Evolutionary conservation across 2,113 vertebrate genomes (phyloP), one percentile per base, ranked within the genome.

Genomic region (Neotragus pygmaeus): DNA sequence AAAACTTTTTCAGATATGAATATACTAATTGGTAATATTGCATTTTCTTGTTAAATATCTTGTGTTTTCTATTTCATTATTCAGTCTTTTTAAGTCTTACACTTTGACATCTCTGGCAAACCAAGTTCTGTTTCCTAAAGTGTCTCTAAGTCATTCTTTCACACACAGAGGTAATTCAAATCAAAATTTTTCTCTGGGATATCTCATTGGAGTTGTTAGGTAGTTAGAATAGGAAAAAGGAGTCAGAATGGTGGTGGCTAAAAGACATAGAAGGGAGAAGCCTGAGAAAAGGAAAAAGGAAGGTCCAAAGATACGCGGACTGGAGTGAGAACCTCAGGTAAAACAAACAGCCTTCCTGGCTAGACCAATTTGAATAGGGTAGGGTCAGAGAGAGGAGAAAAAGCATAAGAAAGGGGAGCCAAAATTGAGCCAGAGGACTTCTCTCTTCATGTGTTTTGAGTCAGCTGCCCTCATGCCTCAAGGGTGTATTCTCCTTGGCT

Each of bases 261-360:
- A 70, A 70, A 70, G 9, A 70, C 64, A 36, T 8, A 36, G 64
- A 36, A 23, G n/a, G n/a, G n/a, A 36, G n/a, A 70, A 70, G n/a
- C 4, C 64, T 70, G 10, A 21, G 19, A 70, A 70, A 70, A 36
- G 11, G 64, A 36, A 70, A 70, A 70, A 36, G 19, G 19, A 70
- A 36, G 10, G n/a, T 70, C n/a, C 5, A 2, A 23, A 19, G 19
- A 70, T 21, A 36, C 0, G 0, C 0, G 1, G 64, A 70, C 17
- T 0, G 0, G n/a, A 70, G 5, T 36, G n/a, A 70, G 64, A 70
- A 70, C 9, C 19, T 70, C n/a, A 70, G n/a, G n/a, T 11, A 36
- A 70, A 70, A 36, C 64, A 70, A 70, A 70, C 17, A 70, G n/a
- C 64, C 64, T 70, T 70, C 9, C n/a, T 36, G n/a, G 19, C 64